Base-by-base conservation (phyloP, 2,888 invertebrate species). In the Plemyria rubiginata region DNA sequence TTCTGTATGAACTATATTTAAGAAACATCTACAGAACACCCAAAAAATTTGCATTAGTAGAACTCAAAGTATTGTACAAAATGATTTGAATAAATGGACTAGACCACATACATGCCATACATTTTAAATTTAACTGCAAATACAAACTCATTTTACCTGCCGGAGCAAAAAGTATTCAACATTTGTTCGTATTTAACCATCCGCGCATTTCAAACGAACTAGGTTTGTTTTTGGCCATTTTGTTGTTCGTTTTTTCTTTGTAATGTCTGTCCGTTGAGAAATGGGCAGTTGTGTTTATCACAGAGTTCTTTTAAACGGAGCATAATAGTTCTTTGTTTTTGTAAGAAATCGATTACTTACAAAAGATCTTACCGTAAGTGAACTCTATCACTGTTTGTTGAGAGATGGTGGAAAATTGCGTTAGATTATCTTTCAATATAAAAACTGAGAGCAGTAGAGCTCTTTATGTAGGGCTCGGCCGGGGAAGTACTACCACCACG, bases 61-160 rank as follows among this genome's bases (percentile, higher is more conserved):
- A 41, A 41, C 40, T 41, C 40, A 41, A 41, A 41, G 6, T n/a
- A n/a, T 41, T n/a, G 40, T n/a, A 8, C 15, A 8, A 8, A 15
- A 43, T 15, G 15, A 43, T 15, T 43, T 15, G 8, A 15, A 7
- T 15, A 43, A 8, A n/a, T 15, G 13, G 15, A 8, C 15, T 43
- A 43, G 15, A 43, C 11, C n/a, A 48, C 22, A 22, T 22, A 3
- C 22, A 22, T 22, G 5, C 22, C 11, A 22, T 51, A 36, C 36
- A 51, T 36, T 51, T 51, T 51, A 51, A 51, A 51, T 13, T 8
- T 36, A 4, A 46, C 11, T 36, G 50, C 32, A 36, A 8, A 51
- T 50, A 36, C 32, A 36, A 15, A 11, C 1, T 16, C 7, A 2
- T 51, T 51, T 36, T 36, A 36, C 9, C 15, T 32, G 43, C 11